phyloP scores from a whole-genome alignment of 2,113 vertebrate species.

The Lates calcarifer region DNA sequence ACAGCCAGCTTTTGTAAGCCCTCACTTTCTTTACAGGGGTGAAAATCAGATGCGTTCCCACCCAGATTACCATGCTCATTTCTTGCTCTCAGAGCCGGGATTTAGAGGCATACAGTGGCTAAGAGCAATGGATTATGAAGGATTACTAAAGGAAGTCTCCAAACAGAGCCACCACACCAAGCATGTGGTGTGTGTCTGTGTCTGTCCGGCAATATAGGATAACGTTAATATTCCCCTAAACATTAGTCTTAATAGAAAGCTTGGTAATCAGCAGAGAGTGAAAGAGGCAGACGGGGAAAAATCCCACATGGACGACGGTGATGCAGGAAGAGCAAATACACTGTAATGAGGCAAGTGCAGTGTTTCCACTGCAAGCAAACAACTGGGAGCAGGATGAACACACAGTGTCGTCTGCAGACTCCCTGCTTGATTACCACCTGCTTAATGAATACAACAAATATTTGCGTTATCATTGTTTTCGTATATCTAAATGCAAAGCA shows the following conservation, averaged over 20 bases:
- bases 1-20: conserved; percentile 54
- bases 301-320: conserved; percentile 41
- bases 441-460: conserved; percentile 53
- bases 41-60: conserved; percentile 73
- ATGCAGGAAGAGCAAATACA: conserved; percentile 51
- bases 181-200: conserved; percentile 38
- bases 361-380: conserved; percentile 54
- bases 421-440: conserved; percentile 53
- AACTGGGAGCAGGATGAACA: conserved; percentile 51
- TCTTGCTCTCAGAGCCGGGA: conserved; percentile 73
- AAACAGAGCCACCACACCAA: conserved; percentile 71
- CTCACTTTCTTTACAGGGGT: conserved; percentile 50
- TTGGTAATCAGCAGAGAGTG: conserved; percentile 54
- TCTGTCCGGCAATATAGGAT: conserved; percentile 61
- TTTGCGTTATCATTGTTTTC: conserved; percentile 31
- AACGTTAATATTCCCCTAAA: conserved; percentile 57
- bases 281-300: conserved; percentile 39
- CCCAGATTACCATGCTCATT: conserved; percentile 79
- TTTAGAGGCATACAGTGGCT: conserved; percentile 81
- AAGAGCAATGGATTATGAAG: conserved; percentile 82
- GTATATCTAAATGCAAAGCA: conserved; percentile 7
- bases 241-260: conserved; percentile 57
- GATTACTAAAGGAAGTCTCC: conserved; percentile 79
- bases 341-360: conserved; percentile 48
- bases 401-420: conserved; percentile 31